A percentile compares a stretch with the other conserved stretches of the same genome.
These are phyloP conservation scores for Dromaius novaehollandiae DNA, from an alignment of 2,113 vertebrate genomes.

Conservation along the genomic window DNA sequence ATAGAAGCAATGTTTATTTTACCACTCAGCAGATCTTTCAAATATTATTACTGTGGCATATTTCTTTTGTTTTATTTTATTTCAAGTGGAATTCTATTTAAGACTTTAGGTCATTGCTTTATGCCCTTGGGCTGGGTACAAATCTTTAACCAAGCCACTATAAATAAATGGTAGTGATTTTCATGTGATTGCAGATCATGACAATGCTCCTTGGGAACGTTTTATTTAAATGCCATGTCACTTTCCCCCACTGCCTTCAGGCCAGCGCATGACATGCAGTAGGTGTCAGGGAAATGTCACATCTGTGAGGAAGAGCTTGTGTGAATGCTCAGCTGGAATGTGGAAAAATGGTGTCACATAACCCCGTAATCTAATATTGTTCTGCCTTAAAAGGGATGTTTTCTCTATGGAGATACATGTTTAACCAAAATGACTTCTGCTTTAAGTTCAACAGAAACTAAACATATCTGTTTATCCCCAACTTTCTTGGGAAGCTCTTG, in stretches of 20 bases:
- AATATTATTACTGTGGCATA: slow-evolving; percentile 49
- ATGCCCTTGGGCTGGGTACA: not conserved
- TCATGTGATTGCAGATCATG: not conserved
- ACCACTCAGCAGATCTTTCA: slow-evolving; percentile 45
- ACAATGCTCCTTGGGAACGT: not conserved
- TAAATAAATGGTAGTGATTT: slow-evolving; percentile 39
- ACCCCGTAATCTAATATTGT: slow-evolving; percentile 35
- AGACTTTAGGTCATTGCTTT: slow-evolving; percentile 33
- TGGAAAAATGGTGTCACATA: slow-evolving; percentile 51
- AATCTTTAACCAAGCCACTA: slow-evolving; percentile 41
- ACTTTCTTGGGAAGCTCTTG: slow-evolving; percentile 54
- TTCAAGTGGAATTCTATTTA: slow-evolving; percentile 36
- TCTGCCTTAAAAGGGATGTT: slow-evolving; percentile 47
- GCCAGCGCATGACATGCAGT: slow-evolving; percentile 31
- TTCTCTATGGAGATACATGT: slow-evolving; percentile 25
- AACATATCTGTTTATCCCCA: slow-evolving; percentile 39
- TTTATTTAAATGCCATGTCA: slow-evolving; percentile 58
- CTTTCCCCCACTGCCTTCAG: slow-evolving; percentile 50
- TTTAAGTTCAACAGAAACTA: slow-evolving; percentile 47
- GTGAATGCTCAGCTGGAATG: slow-evolving; percentile 25
- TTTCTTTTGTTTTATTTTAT: slow-evolving; percentile 51
- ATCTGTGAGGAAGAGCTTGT: slow-evolving; percentile 55
- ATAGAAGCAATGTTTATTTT: slow-evolving; percentile 46
- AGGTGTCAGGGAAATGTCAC: slow-evolving; percentile 56
- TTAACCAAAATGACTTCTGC: slow-evolving; percentile 52